Evolutionary conservation across 37 sponge, comb jelly and placozoan species (phyloP), one percentile per base, ranked within the genome.

Genomic region (Cliona cf. orientalis): DNA sequence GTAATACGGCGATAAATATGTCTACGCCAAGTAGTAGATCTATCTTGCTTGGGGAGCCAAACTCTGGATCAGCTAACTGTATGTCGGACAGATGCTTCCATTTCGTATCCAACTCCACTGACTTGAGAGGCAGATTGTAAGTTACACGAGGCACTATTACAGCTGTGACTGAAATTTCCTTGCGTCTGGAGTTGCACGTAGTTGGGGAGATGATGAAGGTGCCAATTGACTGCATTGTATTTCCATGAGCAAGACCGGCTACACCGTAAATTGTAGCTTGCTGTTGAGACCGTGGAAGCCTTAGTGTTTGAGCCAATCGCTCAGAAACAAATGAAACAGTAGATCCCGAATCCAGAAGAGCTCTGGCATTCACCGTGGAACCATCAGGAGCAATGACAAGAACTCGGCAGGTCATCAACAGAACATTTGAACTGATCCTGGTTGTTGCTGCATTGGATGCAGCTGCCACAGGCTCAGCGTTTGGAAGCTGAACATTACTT

Each of bases 361-460:
- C 84, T 74, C 66, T 56, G 33, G 75, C 66, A 21, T 73, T 65
- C 28, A 83, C 62, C n/a, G 45, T 12, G 35, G 71, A 26, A 1
- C 71, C 71, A 22, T 69, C 2, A 3, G 78, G 78, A 62, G 78
- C n/a, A 37, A n/a, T 31, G 2, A 76, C 62, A 41, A 76, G 21
- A 42, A 76, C 78, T 42, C 29, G 71, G 31, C 81, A 80, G 3
- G 69, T 80, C 81, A 80, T 80, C 28, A 80, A 34, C 70, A 80
- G 37, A 57, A 56, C 41, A 35, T 75, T 59, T 25, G 76, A 75
- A 11, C 19, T 69, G 45, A 69, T 40, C 23, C 9, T 3, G 6
- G 46, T 31, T 41, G 23, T 40, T 49, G 53, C 14, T 9, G 53
- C 14, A 19, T 9, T 14, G 14, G 53, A 19, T 9, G 9, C 14